Percentiles rank a stretch among this genome's conserved stretches.
Evolutionary conservation across 2,113 vertebrate species (phyloP).

Genomic region (Sula dactylatra): DNA sequence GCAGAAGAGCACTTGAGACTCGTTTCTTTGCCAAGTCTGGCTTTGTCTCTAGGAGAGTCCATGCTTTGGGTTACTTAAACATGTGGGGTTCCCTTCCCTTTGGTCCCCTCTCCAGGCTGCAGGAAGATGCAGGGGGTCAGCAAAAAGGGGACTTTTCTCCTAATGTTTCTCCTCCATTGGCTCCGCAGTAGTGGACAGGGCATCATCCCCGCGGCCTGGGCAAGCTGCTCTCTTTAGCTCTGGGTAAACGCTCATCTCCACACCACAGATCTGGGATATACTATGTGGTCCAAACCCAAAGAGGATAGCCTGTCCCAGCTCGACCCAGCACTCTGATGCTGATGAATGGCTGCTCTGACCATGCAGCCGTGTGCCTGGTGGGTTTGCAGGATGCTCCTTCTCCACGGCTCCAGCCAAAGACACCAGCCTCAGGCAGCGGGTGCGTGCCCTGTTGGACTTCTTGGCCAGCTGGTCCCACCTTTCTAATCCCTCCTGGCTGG

Average conservation of each 20-base stretch:
- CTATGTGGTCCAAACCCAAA: rapidly evolving
- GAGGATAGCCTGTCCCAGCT: not conserved
- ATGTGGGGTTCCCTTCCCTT: not conserved
- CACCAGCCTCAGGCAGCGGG: not conserved
- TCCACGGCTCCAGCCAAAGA: not conserved
- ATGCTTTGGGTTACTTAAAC: not conserved
- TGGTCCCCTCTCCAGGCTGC: rapidly evolving
- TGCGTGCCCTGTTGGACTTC: not conserved
- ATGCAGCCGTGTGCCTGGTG: rapidly evolving
- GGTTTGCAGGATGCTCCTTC: not conserved
- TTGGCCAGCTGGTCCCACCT: not conserved
- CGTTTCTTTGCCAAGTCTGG: not conserved
- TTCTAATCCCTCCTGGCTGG: not conserved
- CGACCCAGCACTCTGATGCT: rapidly evolving
- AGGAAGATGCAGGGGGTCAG: not conserved
- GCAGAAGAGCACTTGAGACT: not conserved
- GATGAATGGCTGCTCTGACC: not conserved
- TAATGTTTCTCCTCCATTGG: rapidly evolving
- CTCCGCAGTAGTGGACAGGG: not conserved
- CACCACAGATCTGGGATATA: not conserved
- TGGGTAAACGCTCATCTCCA: not conserved
- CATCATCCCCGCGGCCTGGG: not conserved
- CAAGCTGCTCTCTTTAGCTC: not conserved
- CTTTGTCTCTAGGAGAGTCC: not conserved
- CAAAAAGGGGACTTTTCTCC: not conserved